phyloP scores from a whole-genome alignment of 2,113 vertebrate species.

The Perccottus glenii region DNA sequence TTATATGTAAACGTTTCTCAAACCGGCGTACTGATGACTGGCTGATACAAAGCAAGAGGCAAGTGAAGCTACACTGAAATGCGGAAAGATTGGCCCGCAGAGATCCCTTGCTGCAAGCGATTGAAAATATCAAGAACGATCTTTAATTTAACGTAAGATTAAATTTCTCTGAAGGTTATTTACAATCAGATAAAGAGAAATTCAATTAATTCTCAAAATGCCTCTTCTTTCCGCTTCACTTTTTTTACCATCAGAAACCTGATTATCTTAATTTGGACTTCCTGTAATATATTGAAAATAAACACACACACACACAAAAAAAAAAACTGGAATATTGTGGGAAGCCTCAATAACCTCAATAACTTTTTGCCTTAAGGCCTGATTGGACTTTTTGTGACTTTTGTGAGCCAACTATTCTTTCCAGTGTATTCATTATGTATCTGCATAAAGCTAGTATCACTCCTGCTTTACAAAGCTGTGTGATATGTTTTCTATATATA shows the following conservation, averaged over 20 bases:
- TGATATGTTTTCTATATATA: too few relatives aligned
- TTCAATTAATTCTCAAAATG: neutral
- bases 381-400: too few relatives aligned
- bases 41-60: constrained; percentile 5
- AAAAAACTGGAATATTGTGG: too few relatives aligned
- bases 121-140: neutral
- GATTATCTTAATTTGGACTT: neutral
- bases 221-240: neutral
- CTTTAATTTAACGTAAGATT: neutral
- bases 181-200: constrained; percentile 7
- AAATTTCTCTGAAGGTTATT: neutral
- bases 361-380: neutral
- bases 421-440: too few relatives aligned
- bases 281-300: neutral
- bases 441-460: too few relatives aligned
- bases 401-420: too few relatives aligned
- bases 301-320: too few relatives aligned
- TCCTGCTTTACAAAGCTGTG: too few relatives aligned
- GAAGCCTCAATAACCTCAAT: neutral
- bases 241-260: neutral
- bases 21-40: constrained; percentile 1
- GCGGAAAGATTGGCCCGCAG: neutral
- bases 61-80: neutral
- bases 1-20: neutral
- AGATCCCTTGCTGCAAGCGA: neutral